Percentiles rank a stretch among this genome's conserved stretches.
phyloP scores from a whole-genome alignment of 2,888 invertebrate species.

The Fragum fragum region DNA sequence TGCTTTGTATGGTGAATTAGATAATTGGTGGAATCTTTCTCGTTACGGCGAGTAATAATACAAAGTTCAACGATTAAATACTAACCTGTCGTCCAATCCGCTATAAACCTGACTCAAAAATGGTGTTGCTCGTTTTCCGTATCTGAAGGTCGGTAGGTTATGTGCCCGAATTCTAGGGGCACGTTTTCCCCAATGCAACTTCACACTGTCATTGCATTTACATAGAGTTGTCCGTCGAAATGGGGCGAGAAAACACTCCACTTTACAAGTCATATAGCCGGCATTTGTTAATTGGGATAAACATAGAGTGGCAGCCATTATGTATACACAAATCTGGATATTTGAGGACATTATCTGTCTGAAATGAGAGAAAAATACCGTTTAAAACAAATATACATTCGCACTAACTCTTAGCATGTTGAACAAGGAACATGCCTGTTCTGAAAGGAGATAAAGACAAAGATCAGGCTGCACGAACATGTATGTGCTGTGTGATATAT shows the following conservation, averaged over 20 bases:
- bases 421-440: too few relatives aligned
- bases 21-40: too few relatives aligned
- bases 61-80: too few relatives aligned
- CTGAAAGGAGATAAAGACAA: too few relatives aligned
- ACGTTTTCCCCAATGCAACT: slow-evolving; percentile 65
- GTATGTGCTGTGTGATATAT: too few relatives aligned
- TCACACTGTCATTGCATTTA: slow-evolving; percentile 52
- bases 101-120: slow-evolving; percentile 34
- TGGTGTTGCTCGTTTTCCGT: slow-evolving; percentile 52
- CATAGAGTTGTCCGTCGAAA: slow-evolving; percentile 58
- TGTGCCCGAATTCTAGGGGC: slow-evolving; percentile 48
- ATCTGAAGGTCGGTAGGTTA: slow-evolving; percentile 56
- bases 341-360: slow-evolving; percentile 57
- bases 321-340: slow-evolving; percentile 38
- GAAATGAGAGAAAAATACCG: slow-evolving; percentile 35
- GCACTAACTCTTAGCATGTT: too few relatives aligned
- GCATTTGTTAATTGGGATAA: slow-evolving; percentile 36
- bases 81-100: slow-evolving; percentile 20
- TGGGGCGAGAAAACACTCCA: slow-evolving; percentile 64
- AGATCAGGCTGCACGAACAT: too few relatives aligned
- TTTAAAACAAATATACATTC: too few relatives aligned
- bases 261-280: slow-evolving; percentile 58
- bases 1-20: too few relatives aligned
- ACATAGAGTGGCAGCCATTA: slow-evolving; percentile 53
- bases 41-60: too few relatives aligned